Conservation (phyloP, 2,888 invertebrate genomes). For the Phaonia tiefii region DNA sequence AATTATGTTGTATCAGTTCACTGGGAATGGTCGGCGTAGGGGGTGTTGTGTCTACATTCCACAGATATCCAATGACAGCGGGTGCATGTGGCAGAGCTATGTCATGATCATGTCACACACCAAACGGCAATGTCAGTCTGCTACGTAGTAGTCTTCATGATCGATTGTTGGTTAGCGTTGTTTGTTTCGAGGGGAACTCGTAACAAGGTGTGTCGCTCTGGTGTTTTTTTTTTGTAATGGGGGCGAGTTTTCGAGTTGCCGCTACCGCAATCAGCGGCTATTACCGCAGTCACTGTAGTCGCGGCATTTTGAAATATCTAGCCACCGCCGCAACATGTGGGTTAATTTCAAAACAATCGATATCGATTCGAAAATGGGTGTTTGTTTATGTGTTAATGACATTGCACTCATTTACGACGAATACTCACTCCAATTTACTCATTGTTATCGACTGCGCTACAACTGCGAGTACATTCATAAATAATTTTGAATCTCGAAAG, state of each 20-base stretch:
- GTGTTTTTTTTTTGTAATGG: too few species aligned
- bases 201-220: neutral
- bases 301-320: too few species aligned
- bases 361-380: conserved; percentile 16
- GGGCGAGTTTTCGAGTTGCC: neutral
- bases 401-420: conserved; percentile 55
- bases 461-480: neutral
- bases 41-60: neutral
- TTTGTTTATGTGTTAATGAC: conserved; percentile 55
- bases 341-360: conserved; percentile 11
- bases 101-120: conserved; percentile 55
- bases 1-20: neutral
- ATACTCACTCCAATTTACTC: too few species aligned
- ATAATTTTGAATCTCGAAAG: conserved; percentile 7
- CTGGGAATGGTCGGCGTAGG: neutral
- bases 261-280: neutral
- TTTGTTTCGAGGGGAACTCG: neutral
- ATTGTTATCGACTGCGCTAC: neutral
- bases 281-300: neutral
- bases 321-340: conserved; percentile 11
- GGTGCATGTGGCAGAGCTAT: conserved; percentile 47
- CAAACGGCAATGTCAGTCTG: neutral
- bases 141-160: conserved; percentile 36
- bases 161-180: conserved; percentile 4
- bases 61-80: neutral